Base-by-base conservation (phyloP, 64 coral and sea anemone species). In the Montipora cactus region DNA sequence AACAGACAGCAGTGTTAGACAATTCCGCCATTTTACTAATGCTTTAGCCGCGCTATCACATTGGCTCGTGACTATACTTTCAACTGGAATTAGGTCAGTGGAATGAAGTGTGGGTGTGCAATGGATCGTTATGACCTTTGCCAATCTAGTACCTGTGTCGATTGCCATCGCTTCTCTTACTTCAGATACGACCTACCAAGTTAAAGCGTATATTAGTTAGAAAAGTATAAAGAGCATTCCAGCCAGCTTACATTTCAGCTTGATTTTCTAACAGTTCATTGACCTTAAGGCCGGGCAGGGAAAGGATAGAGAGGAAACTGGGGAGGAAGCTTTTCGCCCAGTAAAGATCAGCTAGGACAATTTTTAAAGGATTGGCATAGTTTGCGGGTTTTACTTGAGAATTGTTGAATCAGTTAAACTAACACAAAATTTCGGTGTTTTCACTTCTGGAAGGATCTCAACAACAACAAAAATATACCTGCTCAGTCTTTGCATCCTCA, bases 21-120 rank as follows among this genome's bases (percentile, higher is more conserved):
- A 74, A 74, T 74, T 74, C 4, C 21, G 70, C 23, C 70, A 74
- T 74, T 74, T 74, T 74, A 74, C 70, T 74, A 74, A 74, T n/a
- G 70, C 70, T 74, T 74, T 74, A 74, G 70, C 70, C 70, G 37
- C 70, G 4, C 70, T 4, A 74, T 74, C 70, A 74, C 70, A 0
- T 7, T 74, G 1, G 70, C 70, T 74, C 70, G 25, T 23, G 70
- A 74, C 70, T 74, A 74, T 74, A 74, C 19, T 74, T 74, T 74
- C 70, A 74, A 74, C 70, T 5, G 70, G 21, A 74, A 8, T 21
- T 7, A 74, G 4, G 25, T 74, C 70, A 74, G 70, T 74, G 70
- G 70, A 74, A 7, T 74, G 70, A 74, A 8, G 70, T 19, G 70
- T 74, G 19, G 70, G 70, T 74, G 6, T 15, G 70, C 70, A 28